Conservation (phyloP, 2,797 vertebrate genomes). For the Platyrinchus mystaceus region DNA sequence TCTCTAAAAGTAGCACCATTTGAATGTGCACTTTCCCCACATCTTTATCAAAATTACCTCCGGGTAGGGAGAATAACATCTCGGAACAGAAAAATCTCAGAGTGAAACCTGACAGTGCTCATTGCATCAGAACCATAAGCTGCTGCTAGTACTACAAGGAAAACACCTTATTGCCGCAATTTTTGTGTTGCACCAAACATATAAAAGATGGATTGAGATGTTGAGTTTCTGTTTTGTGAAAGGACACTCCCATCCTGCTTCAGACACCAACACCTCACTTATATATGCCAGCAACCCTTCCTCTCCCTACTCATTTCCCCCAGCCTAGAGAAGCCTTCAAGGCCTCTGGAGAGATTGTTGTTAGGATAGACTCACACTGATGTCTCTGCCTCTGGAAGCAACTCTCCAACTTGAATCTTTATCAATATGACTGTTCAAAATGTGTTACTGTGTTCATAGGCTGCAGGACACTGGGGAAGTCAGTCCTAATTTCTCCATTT, state of each 20-base stretch:
- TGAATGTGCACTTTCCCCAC: background rate
- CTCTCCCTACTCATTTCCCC: background rate
- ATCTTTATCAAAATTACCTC: background rate
- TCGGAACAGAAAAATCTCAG: background rate
- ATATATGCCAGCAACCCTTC: background rate
- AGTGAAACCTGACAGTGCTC: background rate
- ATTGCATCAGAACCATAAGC: background rate
- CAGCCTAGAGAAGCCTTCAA: background rate
- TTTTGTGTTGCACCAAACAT: background rate
- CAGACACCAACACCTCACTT: background rate
- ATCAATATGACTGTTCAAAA: background rate
- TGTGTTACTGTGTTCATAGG: background rate
- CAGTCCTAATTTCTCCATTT: background rate
- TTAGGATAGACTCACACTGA: accelerated
- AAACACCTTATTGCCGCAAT: background rate
- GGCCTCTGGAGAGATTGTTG: background rate
- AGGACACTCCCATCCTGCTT: background rate
- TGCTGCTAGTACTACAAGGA: background rate
- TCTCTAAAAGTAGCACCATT: background rate
- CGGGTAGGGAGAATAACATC: background rate
- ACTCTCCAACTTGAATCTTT: background rate
- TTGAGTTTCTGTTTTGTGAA: background rate
- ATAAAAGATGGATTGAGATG: background rate
- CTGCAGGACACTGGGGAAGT: background rate
- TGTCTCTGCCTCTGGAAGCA: background rate